Conservation (phyloP, 2,797 vertebrate species). For the Coreius guichenoti region DNA sequence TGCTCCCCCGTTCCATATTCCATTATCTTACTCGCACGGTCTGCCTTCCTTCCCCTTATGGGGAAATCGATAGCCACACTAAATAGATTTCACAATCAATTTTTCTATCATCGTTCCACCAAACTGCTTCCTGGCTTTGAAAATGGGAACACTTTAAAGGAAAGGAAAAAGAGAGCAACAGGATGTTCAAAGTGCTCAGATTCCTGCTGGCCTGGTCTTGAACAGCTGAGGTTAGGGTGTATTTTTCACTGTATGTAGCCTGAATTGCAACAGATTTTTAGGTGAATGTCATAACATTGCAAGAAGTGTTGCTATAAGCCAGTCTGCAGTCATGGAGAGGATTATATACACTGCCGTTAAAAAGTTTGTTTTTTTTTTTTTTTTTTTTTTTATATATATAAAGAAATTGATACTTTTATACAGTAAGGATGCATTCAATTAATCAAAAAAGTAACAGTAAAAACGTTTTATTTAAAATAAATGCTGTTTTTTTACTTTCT, state of each 20-base stretch:
- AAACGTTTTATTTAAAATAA: too few relatives aligned
- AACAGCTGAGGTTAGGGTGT: background rate
- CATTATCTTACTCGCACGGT: slow-evolving; percentile 58
- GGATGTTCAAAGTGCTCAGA: background rate
- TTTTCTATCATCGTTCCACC: slow-evolving; percentile 65
- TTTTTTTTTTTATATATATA: background rate
- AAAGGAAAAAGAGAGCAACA: slow-evolving; percentile 26
- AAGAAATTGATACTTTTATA: background rate
- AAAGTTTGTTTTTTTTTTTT: background rate
- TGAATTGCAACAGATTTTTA: background rate
- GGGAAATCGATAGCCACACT: slow-evolving; percentile 66
- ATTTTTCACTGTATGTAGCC: background rate
- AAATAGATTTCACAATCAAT: slow-evolving; percentile 69
- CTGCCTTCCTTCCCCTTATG: slow-evolving; percentile 59
- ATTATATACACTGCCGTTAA: background rate
- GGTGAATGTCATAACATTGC: background rate
- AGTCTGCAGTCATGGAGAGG: background rate
- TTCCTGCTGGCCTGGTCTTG: background rate
- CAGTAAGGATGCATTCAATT: background rate
- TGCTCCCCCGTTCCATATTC: slow-evolving; percentile 59
- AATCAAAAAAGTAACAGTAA: background rate
- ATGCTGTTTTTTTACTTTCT: background rate
- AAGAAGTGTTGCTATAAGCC: background rate
- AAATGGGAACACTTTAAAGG: slow-evolving; percentile 32
- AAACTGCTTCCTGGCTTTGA: slow-evolving; percentile 52